Evolutionary conservation across 2,888 invertebrate species (phyloP).

Genomic region (Dasysyrphus albostriatus): DNA sequence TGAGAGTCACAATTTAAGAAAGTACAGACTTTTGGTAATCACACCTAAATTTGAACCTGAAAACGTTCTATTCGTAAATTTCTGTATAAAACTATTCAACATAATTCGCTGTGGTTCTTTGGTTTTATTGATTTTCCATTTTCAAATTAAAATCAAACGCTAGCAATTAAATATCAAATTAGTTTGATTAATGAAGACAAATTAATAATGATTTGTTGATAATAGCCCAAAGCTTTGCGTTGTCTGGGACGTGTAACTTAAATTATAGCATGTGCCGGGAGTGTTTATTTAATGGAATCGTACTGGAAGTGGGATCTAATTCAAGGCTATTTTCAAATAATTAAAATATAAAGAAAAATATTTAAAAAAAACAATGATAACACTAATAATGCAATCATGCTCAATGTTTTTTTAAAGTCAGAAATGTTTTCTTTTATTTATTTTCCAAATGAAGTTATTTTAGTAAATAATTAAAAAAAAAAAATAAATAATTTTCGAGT

Average conservation of each 20-base stretch:
- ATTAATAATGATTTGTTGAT: background rate
- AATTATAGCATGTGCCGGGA: too few relatives aligned
- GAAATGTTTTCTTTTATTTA: too few relatives aligned
- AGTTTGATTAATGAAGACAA: conserved; percentile 6
- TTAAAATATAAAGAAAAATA: too few relatives aligned
- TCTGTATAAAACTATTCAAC: background rate
- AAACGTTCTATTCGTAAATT: background rate
- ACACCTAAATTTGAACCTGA: background rate
- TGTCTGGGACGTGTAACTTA: background rate
- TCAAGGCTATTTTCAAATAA: too few relatives aligned
- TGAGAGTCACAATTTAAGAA: conserved; percentile 16
- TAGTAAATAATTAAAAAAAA: too few relatives aligned
- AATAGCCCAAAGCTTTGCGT: background rate
- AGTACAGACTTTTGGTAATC: conserved; percentile 11
- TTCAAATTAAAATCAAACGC: background rate
- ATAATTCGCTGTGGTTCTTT: background rate
- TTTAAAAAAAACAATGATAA: too few relatives aligned
- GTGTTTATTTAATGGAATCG: too few relatives aligned
- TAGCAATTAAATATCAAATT: conserved; percentile 2
- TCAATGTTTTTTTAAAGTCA: too few relatives aligned
- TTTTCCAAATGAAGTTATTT: too few relatives aligned
- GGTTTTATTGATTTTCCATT: conserved; percentile 13
- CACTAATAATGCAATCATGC: too few relatives aligned
- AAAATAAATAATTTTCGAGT: too few relatives aligned
- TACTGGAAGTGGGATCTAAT: too few relatives aligned